Base-by-base conservation (phyloP, 2,888 invertebrate species). In the Folsomia manolachei region DNA sequence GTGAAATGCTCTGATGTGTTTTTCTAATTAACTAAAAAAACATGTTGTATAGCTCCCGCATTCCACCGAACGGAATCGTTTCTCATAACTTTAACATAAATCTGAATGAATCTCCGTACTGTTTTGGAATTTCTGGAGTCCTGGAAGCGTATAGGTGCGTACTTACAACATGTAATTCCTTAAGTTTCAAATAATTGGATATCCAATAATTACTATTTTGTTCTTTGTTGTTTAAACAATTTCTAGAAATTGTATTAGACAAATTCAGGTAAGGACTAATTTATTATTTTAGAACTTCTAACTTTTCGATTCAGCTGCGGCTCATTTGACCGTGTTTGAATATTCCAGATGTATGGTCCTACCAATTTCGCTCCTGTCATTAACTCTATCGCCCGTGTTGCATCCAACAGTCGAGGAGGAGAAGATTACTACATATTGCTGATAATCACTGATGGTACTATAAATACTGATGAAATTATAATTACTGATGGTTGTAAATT, bases 391-490 rank as follows among this genome's bases (percentile, higher is more conserved):
- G 81, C 82, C 1, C 76, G 84, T 51, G 83, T 85, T 81, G 86
- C 86, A 2, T 56, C 82, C 25, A 84, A 84, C 72, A 83, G 83
- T 77, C 56, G 56, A 4, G 21, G 56, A 7, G 86, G 86, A 1
- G 82, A 83, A 27, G 81, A 84, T 72, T 87, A 87, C 81, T 86
- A 84, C 82, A 85, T 87, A 2, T 82, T 87, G 21, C 82, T 87
- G 19, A 87, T 87, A 71, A 84, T 87, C 65, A 87, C 87, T 1
- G 87, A 87, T 81, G 87, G 87, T 0, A n/a, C n/a, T n/a, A n/a
- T n/a, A n/a, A n/a, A n/a, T n/a, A n/a, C n/a, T n/a, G n/a, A n/a
- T n/a, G n/a, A n/a, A n/a, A n/a, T n/a, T n/a, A 84, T 86, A 24
- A 87, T 87, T 73, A 87, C 87, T 1, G n/a, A n/a, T n/a, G n/a